Base-by-base conservation (phyloP, 2,888 invertebrate genomes). In the Sthenelais limicola region DNA sequence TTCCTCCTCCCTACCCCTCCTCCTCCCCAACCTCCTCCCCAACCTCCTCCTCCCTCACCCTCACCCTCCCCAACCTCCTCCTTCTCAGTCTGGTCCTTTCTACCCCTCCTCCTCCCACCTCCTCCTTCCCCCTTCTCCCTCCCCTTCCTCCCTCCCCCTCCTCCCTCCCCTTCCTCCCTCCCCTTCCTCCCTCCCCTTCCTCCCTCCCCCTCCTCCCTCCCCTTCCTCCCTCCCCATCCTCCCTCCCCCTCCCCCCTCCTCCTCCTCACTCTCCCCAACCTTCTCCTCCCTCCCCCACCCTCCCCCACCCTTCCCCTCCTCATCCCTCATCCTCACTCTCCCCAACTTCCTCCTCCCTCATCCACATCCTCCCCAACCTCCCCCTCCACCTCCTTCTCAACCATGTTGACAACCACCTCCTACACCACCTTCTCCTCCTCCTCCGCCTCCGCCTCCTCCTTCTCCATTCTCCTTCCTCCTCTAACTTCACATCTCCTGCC, bases 361-460 rank as follows among this genome's bases (percentile, higher is more conserved):
- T 24, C 47, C 47, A 21, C 70, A 38, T 30, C 24, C 3, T 30
- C 21, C 70, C 21, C 54, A 52, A n/a, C 30, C 56, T 30, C 56
- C 38, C 33, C 70, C 35, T 54, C 38, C 54, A 12, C 56, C 56
- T 54, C 54, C 52, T 32, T 35, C 33, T 54, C 56, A 33, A 24
- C 56, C 38, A 24, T 24, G 32, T 32, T 38, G 24, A 32, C 56
- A 33, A 32, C 30, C 52, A 30, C 52, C 38, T 30, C 70, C 54
- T 30, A 24, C 56, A 32, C 54, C 70, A 24, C 24, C 56, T 54
- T n/a, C 54, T n/a, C 38, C 56, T 30, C 70, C 35, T 32, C 33
- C 56, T 30, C 38, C 70, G 12, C 48, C 51, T 68, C 54, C 70
- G 5, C 56, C 52, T 68, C 70, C 70, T 62, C 70, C 33, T 30